Base-by-base conservation (phyloP, 2,797 vertebrate genomes). In the Poliocrania exsul region DNA sequence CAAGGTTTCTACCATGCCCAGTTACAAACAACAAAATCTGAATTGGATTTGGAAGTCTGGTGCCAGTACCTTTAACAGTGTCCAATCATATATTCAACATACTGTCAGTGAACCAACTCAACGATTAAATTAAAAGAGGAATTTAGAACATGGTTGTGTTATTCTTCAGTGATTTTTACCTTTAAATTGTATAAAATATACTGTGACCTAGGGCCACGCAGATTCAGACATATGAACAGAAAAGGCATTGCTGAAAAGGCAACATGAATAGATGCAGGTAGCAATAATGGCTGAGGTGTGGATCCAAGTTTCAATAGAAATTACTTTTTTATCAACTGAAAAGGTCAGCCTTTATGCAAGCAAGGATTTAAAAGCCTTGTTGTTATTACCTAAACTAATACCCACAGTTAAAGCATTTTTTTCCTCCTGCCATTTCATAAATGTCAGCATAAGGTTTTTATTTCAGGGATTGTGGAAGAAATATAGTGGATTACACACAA, bases 291-390 rank as follows among this genome's bases (percentile, higher is more conserved):
- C 19, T 67, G 49, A 81, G 82, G 49, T 70, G 33, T 86, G 42
- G 79, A 66, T 81, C 89, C 74, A 87, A 67, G 38, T 92, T 96
- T 85, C 93, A 91, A n/a, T 21, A 91, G 86, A 92, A 94, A 81
- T 87, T 6, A 91, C 60, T 93, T 95, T 90, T 80, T 28, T 86
- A 90, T 82, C 81, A 51, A 37, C 0, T 6, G 51, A 64, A 93
- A 95, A 96, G 91, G 88, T 95, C 89, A 97, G 42, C 18, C 47
- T 88, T 95, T 93, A 70, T 90, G 84, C 86, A 94, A 95, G 74
- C 65, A 88, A 77, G 57, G 72, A 86, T 92, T 96, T 89, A 86
- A 95, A 84, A 95, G 49, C 17, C 58, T 74, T 53, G 66, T 54
- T 79, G 24, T 73, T 84, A 91, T 77, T 85, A 94, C 46, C 71